Base-by-base conservation (phyloP, 2,113 vertebrate genomes). In the Phalacrocorax carbo region DNA sequence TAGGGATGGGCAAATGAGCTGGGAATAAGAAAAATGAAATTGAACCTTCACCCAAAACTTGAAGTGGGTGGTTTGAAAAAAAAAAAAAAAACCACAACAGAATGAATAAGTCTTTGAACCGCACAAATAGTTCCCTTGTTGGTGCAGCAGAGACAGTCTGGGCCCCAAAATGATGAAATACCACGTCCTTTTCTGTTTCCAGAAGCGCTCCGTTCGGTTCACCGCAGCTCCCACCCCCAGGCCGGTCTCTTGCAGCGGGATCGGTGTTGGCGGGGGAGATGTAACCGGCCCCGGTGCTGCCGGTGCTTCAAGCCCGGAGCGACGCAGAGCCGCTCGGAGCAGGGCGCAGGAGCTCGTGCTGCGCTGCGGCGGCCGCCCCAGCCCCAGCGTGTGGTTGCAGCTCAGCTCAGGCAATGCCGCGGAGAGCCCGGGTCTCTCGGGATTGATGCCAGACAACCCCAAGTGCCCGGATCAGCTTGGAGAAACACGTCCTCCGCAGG, bases 1-100 rank as follows among this genome's bases (percentile, higher is more conserved):
- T 95, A 97, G 86, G 96, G 96, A 96, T 92, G 95, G 93, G 92
- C 92, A 91, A 90, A 86, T 81, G 95, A 96, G 93, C 87, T 90
- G 94, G 93, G 91, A 97, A 94, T 88, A 94, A 96, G 83, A 96
- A 95, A 96, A 96, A 97, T 94, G 84, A 90, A 96, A 95, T 51
- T 94, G 94, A 96, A 96, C 96, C 94, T 96, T 96, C 94, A 92
- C 93, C 95, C 90, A 94, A 95, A 97, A 82, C 82, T 80, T 94
- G 55, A 95, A 94, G 89, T 83, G 94, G 93, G 89, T 96, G 79
- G 93, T 96, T 97, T 95, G 82, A 64, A 48, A 66, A 42, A 42
- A 49, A 69, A 69, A 65, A 69, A 40, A 48, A 48, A 20, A n/a
- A n/a, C n/a, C 70, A 87, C 84, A 96, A 95, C 78, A 94, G 93